Conservation (phyloP, 2,113 vertebrate genomes). For the Sylvietta virens region DNA sequence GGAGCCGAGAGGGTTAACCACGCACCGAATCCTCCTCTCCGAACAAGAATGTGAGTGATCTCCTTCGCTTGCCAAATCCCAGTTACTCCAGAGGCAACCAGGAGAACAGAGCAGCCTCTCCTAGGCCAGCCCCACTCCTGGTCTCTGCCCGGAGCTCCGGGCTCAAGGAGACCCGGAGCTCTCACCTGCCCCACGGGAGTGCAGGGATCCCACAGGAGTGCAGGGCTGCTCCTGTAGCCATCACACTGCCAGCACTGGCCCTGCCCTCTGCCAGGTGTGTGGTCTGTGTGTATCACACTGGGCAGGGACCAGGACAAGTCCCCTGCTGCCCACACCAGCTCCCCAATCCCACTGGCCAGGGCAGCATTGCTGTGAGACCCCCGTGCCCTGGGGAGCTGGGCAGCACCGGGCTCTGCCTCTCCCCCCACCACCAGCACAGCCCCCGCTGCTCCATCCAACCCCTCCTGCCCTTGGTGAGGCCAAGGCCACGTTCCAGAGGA, state of each 20-base stretch:
- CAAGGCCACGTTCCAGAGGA: neutral
- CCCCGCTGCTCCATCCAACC: neutral
- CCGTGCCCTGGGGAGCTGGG: accelerated
- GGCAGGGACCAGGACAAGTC: neutral
- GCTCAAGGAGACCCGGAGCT: neutral
- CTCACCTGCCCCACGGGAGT: no score
- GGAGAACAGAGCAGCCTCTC: conserved; percentile 3
- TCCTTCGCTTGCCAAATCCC: neutral
- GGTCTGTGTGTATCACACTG: neutral
- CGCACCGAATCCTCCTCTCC: neutral
- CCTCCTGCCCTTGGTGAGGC: neutral
- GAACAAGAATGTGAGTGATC: neutral
- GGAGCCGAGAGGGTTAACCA: neutral
- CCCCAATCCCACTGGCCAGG: accelerated
- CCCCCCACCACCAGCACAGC: neutral
- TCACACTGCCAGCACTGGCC: neutral
- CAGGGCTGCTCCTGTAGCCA: neutral
- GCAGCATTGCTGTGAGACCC: accelerated
- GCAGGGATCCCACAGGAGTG: neutral
- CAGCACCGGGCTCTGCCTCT: neutral
- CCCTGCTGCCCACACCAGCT: accelerated
- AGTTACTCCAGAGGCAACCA: neutral
- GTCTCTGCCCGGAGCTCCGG: accelerated
- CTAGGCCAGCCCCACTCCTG: neutral
- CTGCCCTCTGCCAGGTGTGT: neutral